phyloP scores from a whole-genome alignment of 2,113 vertebrate genomes.

The Butorides virescens region DNA sequence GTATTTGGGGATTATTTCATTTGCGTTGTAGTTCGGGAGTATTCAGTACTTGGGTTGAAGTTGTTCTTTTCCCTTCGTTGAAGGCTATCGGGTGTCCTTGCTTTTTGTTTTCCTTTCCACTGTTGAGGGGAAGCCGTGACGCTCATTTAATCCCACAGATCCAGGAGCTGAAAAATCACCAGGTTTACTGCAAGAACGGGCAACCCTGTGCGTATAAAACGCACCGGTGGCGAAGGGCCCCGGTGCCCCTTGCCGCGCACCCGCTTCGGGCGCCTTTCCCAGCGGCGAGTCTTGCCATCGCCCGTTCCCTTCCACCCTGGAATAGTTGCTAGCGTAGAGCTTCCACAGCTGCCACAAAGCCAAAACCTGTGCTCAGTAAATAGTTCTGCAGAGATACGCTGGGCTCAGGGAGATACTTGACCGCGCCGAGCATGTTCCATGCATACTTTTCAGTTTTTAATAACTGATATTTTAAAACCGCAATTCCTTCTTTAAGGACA shows the following conservation, averaged over 20 bases:
- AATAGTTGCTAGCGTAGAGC: not conserved
- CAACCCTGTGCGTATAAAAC: fast-evolving
- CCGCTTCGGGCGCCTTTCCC: too few species aligned
- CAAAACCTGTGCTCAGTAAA: not conserved
- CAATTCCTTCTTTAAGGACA: constrained; percentile 32
- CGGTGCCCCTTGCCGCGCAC: fast-evolving
- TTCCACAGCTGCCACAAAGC: not conserved
- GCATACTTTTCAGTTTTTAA: not conserved
- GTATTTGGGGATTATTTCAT: not conserved
- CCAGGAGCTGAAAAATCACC: not conserved
- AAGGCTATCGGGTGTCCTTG: not conserved
- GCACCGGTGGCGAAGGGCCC: not conserved
- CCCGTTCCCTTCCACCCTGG: fast-evolving
- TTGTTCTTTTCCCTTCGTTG: not conserved
- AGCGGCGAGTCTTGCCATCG: fast-evolving
- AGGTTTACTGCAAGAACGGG: not conserved
- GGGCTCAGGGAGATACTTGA: not conserved
- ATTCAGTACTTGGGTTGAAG: not conserved
- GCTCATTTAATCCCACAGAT: not conserved
- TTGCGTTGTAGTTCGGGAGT: not conserved
- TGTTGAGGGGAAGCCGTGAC: not conserved
- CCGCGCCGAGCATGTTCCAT: not conserved
- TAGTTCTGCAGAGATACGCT: not conserved
- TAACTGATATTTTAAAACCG: not conserved
- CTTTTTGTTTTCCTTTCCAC: not conserved